Evolutionary conservation across 2,113 vertebrate genomes (phyloP), one percentile per base, ranked within the genome.

Genomic region (Oryzias curvinotus): DNA sequence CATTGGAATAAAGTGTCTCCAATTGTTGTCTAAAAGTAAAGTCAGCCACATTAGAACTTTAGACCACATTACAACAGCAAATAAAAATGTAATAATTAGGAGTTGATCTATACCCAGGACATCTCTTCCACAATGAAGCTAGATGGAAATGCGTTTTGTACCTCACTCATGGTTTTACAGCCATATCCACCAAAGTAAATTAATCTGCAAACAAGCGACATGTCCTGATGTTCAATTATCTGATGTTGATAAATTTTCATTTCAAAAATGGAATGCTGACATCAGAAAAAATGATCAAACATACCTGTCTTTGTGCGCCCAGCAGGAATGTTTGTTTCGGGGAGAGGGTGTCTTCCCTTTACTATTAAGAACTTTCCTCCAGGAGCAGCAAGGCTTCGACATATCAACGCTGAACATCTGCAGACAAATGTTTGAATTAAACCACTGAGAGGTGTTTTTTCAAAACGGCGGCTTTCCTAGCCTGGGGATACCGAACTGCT

Each of bases 151-250:
- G 78, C 30, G 80, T 82, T 85, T 36, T 45, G 78, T 0, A 85
- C 68, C 30, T 92, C 85, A 3, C 58, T 54, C 0, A 86, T 44
- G 0, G 89, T 91, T 49, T 92, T 92, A 51, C 85, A 90, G 3
- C 90, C 88, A 18, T 92, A 92, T 0, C 91, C 91, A 1, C 91
- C 91, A 49, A 91, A 92, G 80, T 89, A 92, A 59, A 92, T 83
- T 12, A 92, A 70, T 23, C 91, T 91, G 71, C 48, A 75, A n/a
- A 73, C 12, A 14, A 0, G 19, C 1, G 8, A 56, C 0, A 42
- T 26, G 30, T 14, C 45, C 14, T 23, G 45, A 36, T 10, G 12
- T 36, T 10, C 36, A 36, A 36, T 36, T 36, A 36, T 57, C 28
- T 30, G 6, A 19, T 18, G 23, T 28, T 7, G 19, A 45, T 44